Conservation (phyloP, 2,797 vertebrate genomes). For the Hydrocynus forskahlii region DNA sequence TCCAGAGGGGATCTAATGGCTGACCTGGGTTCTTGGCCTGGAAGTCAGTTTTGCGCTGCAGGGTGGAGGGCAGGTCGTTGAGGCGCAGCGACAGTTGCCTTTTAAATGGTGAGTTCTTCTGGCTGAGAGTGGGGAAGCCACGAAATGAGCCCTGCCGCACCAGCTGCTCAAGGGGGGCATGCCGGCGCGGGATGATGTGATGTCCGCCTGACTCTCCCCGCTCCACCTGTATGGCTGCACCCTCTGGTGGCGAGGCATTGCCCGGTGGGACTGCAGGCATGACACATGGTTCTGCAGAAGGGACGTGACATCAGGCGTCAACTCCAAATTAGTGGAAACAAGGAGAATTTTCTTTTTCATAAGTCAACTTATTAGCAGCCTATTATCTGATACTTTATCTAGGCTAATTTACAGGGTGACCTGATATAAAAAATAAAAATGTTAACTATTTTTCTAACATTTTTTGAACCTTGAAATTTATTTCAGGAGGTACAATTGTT, state of each 20-base stretch:
- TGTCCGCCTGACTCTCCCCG: conserved; percentile 82
- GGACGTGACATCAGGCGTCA: too few relatives aligned
- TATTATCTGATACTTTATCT: too few relatives aligned
- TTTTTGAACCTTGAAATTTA: not conserved
- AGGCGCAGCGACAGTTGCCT: conserved; percentile 91
- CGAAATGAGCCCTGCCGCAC: conserved; percentile 93
- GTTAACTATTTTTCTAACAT: too few relatives aligned
- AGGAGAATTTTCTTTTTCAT: not conserved
- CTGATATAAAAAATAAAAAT: too few relatives aligned
- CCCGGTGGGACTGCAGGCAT: conserved; percentile 75
- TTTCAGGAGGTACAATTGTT: not conserved
- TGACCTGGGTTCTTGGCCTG: conserved; percentile 84
- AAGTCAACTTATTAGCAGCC: too few relatives aligned
- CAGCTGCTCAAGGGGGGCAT: conserved; percentile 92
- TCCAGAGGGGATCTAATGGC: conserved; percentile 27
- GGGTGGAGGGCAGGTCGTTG: conserved; percentile 90
- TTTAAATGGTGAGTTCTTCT: conserved; percentile 94
- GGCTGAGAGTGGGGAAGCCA: conserved; percentile 89
- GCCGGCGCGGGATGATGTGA: conserved; percentile 89
- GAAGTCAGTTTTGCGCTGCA: conserved; percentile 90
- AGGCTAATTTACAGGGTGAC: too few relatives aligned
- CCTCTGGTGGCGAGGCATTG: conserved; percentile 83
- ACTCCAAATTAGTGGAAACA: not conserved
- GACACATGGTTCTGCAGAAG: conserved; percentile 65
- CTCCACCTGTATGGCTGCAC: conserved; percentile 82